Percentiles rank a stretch among this genome's conserved stretches.
Evolutionary conservation across 2,888 invertebrate species (phyloP).

Genomic region (Dicyrtomina minuta): DNA sequence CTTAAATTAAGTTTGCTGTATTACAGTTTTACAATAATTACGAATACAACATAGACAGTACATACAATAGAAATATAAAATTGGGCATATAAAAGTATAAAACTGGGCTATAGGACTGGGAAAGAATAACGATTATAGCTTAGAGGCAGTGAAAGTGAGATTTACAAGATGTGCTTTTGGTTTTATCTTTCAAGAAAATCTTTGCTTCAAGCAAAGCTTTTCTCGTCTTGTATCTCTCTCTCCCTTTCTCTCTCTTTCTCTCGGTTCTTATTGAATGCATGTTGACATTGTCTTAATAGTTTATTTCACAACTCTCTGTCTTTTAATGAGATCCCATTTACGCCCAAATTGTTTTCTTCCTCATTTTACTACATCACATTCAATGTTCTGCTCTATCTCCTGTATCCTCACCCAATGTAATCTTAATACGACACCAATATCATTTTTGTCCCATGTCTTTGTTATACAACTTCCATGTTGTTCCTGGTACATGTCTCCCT

Average conservation of each 20-base stretch:
- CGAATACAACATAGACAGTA: no score
- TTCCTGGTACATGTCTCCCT: no score
- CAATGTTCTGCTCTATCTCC: neutral
- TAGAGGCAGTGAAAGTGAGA: neutral
- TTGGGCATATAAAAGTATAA: no score
- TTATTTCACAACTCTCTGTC: constrained; percentile 13
- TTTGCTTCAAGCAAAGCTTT: neutral
- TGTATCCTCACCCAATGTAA: no score
- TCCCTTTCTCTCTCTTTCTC: constrained; percentile 3
- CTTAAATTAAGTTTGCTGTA: no score
- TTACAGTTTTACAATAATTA: no score
- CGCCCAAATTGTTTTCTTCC: constrained; percentile 14
- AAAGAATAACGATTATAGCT: neutral
- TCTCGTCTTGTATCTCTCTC: neutral
- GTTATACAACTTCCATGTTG: no score
- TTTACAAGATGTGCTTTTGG: no score
- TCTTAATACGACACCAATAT: no score
- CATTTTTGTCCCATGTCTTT: no score
- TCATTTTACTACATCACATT: constrained; percentile 9
- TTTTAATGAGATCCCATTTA: constrained; percentile 30
- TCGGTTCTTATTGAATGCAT: constrained; percentile 13
- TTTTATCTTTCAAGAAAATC: no score
- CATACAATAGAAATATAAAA: no score
- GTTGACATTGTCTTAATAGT: constrained; percentile 28
- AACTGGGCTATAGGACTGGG: neutral